Evolutionary conservation across 2,888 invertebrate species (phyloP).

Genomic region (Clanis bilineata): DNA sequence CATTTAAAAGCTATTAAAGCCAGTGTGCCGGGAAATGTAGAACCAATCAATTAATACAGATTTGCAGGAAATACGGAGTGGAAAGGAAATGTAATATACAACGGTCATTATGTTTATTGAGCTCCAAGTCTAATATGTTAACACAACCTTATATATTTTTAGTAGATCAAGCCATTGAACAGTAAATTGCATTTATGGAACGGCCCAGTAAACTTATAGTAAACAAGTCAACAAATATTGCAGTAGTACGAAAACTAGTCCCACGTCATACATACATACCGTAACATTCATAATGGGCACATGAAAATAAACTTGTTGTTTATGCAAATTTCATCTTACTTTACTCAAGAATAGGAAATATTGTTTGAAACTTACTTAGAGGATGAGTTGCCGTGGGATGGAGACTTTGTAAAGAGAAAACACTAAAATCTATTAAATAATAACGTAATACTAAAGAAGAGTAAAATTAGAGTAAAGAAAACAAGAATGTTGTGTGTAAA

Average conservation of each 20-base stretch:
- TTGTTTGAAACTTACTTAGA: too few species aligned
- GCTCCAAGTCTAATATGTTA: background rate
- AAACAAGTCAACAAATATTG: background rate
- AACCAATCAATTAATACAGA: background rate
- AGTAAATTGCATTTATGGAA: background rate
- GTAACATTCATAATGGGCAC: background rate
- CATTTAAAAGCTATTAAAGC: background rate
- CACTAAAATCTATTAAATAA: too few species aligned
- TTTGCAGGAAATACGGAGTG: background rate
- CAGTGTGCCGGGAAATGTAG: background rate
- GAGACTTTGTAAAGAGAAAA: too few species aligned
- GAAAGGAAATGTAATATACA: background rate
- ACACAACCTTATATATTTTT: constrained; percentile 12
- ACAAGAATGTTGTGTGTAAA: too few species aligned
- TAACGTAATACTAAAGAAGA: too few species aligned
- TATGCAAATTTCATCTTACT: too few species aligned
- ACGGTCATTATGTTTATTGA: background rate
- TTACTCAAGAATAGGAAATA: too few species aligned
- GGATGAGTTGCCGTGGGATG: too few species aligned
- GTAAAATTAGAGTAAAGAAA: too few species aligned
- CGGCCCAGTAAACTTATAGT: background rate
- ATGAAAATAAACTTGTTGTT: background rate
- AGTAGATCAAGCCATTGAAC: constrained; percentile 1
- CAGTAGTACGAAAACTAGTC: background rate
- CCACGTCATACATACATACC: background rate